Evolutionary conservation across 2,797 vertebrate species (phyloP).

Genomic region (Lacerta agilis): DNA sequence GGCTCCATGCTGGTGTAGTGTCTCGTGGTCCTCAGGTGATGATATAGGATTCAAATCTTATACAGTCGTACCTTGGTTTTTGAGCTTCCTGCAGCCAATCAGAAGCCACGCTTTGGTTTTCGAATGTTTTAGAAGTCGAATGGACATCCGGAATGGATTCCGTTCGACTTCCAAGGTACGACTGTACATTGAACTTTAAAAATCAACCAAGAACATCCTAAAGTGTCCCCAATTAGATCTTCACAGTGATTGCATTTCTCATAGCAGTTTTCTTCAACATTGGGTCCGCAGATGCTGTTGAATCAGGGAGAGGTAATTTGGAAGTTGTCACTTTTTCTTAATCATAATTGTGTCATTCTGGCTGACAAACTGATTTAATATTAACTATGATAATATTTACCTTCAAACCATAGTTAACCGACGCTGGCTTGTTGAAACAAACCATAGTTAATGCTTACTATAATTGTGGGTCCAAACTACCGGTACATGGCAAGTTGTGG

Average conservation of each 20-base stretch:
- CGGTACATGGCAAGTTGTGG: background rate
- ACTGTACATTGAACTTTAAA: background rate
- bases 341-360: background rate
- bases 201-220: background rate
- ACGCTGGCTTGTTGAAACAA: background rate
- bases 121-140: too few relatives aligned
- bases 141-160: too few relatives aligned
- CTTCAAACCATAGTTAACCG: background rate
- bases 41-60: background rate
- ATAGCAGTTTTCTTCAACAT: too few relatives aligned
- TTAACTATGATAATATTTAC: background rate
- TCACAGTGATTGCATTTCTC: background rate
- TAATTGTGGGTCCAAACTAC: background rate
- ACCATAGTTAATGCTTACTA: background rate
- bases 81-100: too few relatives aligned
- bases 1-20: background rate
- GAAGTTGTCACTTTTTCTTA: background rate
- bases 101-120: too few relatives aligned
- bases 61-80: too few relatives aligned
- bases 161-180: too few relatives aligned
- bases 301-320: background rate
- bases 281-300: too few relatives aligned
- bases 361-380: background rate
- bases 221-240: background rate
- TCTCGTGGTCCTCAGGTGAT: background rate